These are phyloP conservation scores for Eremophila alpestris DNA, from an alignment of 2,797 vertebrate genomes.

Conservation along the genomic window DNA sequence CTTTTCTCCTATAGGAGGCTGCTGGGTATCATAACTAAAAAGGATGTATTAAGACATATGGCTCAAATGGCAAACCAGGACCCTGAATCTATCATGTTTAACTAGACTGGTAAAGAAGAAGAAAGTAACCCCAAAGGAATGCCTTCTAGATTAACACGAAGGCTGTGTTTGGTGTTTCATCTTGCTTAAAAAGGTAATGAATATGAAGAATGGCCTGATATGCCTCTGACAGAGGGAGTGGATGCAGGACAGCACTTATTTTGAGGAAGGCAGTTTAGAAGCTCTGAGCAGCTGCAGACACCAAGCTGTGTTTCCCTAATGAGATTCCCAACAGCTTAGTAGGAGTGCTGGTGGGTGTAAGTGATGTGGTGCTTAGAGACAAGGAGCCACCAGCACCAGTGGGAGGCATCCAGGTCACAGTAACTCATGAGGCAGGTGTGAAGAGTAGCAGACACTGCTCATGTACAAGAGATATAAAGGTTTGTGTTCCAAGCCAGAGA, in stretches of 20 bases:
- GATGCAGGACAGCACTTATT: constrained; percentile 45
- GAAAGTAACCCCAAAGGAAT: constrained; percentile 60
- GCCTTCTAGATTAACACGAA: constrained; percentile 49
- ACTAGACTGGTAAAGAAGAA: constrained; percentile 74
- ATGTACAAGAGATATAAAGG: constrained; percentile 1
- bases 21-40: constrained; percentile 98
- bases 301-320: constrained; percentile 57
- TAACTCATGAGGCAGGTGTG: background rate
- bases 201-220: constrained; percentile 15
- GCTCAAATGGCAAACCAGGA: constrained; percentile 99
- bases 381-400: background rate
- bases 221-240: constrained; percentile 34
- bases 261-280: constrained; percentile 45
- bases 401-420: background rate
- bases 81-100: constrained; percentile 97
- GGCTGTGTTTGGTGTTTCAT: constrained; percentile 42
- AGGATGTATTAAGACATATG: constrained; percentile 97
- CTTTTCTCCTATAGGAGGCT: constrained; percentile 85
- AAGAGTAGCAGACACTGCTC: constrained; percentile 13
- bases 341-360: constrained; percentile 16
- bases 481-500: constrained; percentile 30
- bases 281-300: constrained; percentile 56
- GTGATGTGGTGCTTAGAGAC: background rate
- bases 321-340: constrained; percentile 28
- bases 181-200: constrained; percentile 34